phyloP scores from a whole-genome alignment of 2,797 vertebrate species.

The Poliocrania exsul region DNA sequence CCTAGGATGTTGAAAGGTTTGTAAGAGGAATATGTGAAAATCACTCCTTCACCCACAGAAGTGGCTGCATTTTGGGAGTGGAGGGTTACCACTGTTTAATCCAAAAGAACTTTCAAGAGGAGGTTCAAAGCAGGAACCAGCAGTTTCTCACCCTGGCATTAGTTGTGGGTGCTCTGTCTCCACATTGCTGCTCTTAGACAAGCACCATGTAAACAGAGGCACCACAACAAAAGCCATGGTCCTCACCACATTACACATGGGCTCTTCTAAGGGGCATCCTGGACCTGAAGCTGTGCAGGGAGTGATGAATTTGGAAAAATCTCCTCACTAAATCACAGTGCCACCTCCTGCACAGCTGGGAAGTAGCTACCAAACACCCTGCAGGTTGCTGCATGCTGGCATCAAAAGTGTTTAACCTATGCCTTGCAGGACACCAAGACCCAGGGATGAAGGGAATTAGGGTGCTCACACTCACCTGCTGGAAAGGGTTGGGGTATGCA shows the following conservation, averaged over 20 bases:
- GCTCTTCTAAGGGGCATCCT: background rate
- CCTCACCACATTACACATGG: background rate
- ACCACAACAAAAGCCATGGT: background rate
- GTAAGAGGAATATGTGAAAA: constrained; percentile 21
- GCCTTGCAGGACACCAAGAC: background rate
- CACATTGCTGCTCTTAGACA: background rate
- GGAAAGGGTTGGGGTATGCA: constrained; percentile 90
- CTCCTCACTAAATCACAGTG: background rate
- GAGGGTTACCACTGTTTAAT: background rate
- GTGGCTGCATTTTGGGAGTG: background rate
- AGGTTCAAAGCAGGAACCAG: background rate
- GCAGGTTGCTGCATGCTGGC: background rate
- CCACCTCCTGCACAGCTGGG: background rate
- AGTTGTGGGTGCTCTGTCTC: background rate
- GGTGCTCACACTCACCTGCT: constrained; percentile 80
- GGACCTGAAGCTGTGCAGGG: background rate
- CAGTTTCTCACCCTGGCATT: background rate
- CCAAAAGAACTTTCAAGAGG: background rate
- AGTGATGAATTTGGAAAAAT: background rate
- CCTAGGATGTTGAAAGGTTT: constrained; percentile 14
- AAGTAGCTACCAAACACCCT: background rate
- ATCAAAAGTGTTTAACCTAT: background rate
- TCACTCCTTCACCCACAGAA: constrained; percentile 13
- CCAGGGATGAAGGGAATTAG: background rate
- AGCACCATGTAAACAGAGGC: background rate